Evolutionary conservation across 2,888 invertebrate genomes (phyloP).

Genomic region (Diaphora mendica): DNA sequence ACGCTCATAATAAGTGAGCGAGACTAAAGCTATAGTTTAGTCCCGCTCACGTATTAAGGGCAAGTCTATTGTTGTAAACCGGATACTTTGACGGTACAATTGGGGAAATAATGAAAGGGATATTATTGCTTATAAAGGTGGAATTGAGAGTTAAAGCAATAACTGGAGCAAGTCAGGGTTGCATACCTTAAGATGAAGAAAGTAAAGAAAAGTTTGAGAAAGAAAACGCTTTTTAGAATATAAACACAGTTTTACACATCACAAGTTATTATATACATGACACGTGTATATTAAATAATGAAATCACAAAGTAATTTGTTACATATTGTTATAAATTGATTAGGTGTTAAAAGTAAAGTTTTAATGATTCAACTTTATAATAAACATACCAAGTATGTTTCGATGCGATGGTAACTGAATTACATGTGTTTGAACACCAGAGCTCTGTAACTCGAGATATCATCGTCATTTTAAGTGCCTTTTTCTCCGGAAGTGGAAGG

Average conservation of each 20-base stretch:
- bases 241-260: not conserved
- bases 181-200: too few species aligned
- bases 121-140: not conserved
- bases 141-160: not conserved
- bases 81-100: not conserved
- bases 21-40: not conserved
- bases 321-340: not conserved
- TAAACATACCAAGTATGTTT: not conserved
- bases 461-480: not conserved
- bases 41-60: not conserved
- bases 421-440: not conserved
- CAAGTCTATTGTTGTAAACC: too few species aligned
- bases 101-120: not conserved
- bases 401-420: not conserved
- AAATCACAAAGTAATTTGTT: not conserved
- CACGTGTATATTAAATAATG: not conserved
- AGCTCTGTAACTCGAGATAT: not conserved
- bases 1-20: not conserved
- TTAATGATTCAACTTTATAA: not conserved
- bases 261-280: not conserved
- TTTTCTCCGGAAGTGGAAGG: not conserved
- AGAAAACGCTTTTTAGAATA: not conserved
- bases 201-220: not conserved
- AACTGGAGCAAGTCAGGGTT: not conserved
- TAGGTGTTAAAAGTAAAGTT: not conserved